Percentiles rank a stretch among this genome's conserved stretches.
Evolutionary conservation across 2,113 vertebrate species (phyloP).

Genomic region (Chaetops frenatus): DNA sequence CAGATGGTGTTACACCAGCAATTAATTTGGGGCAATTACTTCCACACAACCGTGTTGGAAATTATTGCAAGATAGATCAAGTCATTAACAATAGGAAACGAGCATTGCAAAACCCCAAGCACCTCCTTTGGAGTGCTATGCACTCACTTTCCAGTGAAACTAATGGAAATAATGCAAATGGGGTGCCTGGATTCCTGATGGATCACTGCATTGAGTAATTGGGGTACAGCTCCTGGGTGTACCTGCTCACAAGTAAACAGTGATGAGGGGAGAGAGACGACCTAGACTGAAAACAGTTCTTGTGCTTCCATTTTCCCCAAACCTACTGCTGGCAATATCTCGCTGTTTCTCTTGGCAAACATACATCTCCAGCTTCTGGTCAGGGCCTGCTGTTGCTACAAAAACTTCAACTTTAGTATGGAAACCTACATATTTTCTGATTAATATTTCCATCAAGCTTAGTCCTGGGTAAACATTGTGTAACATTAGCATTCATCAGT

Average conservation of each 20-base stretch:
- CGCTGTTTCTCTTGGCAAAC: conserved; percentile 2
- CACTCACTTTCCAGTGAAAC: neutral
- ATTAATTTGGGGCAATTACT: neutral
- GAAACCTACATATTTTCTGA: conserved; percentile 1
- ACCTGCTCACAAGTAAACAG: neutral
- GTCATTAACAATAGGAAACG: neutral
- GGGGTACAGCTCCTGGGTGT: neutral
- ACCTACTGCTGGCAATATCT: neutral
- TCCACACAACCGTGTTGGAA: neutral
- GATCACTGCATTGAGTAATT: neutral
- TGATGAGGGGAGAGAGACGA: neutral
- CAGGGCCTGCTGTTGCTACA: neutral
- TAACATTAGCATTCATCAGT: neutral
- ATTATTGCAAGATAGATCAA: neutral
- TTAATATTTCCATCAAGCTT: neutral
- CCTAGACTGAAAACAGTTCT: neutral
- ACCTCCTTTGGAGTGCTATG: neutral
- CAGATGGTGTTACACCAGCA: neutral
- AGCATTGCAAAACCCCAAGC: neutral
- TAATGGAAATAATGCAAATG: neutral
- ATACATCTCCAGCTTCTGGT: neutral
- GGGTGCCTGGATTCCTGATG: neutral
- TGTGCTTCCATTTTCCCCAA: neutral
- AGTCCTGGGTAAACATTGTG: neutral
- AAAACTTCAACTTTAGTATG: neutral